Evolutionary conservation across 2,797 vertebrate species (phyloP), one percentile per base, ranked within the genome.

Genomic region (Chaenodraco wilsoni): DNA sequence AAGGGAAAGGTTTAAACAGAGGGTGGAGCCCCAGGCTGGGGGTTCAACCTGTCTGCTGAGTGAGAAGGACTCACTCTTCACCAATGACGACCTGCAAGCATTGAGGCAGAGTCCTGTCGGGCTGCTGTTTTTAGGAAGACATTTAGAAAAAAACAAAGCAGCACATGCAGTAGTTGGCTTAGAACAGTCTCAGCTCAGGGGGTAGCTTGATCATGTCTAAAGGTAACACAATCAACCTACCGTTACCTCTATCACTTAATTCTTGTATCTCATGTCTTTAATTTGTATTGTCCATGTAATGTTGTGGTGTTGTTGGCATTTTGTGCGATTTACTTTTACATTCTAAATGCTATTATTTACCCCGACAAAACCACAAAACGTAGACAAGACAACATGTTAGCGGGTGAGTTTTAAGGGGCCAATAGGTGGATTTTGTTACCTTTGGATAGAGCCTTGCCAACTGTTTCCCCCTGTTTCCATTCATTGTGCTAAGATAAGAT

Each of bases 11-110:
- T 66, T 74, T 59, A 51, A 76, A 85, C 85, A 81, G 71, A 73
- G 62, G 21, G 65, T 45, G 56, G 55, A 62, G 76, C 72, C 76
- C 41, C 76, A 66, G 61, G 58, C 60, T 31, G 83, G 74, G 65
- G 80, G 77, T 43, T 72, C 65, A 70, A 66, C 72, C 79, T 69
- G 83, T 89, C 86, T 91, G 87, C 82, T 74, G 69, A 70, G n/a
- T 41, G 82, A 77, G 51, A 70, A 74, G 27, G 58, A 69, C 75
- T 70, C 72, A 17, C 50, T 66, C 50, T 67, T 64, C 73, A 81
- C 80, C 74, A 76, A 66, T 56, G 69, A 79, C 74, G 70, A 85
- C 78, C 75, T 74, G 73, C 52, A 78, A 69, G 52, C 56, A 44
- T 4, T 2, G n/a, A 63, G 52, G n/a, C 43, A n/a, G n/a, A 9